Evolutionary conservation across 2,797 vertebrate species (phyloP), one percentile per base, ranked within the genome.

Genomic region (Enteromius argenteus): DNA sequence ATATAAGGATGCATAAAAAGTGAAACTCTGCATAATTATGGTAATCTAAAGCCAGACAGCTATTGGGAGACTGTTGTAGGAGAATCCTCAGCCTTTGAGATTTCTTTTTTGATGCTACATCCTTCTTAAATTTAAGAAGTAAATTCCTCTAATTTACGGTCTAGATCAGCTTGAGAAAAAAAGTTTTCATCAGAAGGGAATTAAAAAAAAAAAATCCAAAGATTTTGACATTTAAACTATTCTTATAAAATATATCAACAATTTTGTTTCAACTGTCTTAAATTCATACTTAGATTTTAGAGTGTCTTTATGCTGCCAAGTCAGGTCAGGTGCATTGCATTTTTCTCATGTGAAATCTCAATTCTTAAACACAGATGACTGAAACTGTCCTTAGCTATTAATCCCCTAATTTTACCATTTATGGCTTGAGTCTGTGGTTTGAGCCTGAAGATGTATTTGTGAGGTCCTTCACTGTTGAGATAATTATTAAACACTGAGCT

Each of bases 381-480:
- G 42, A 79, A 49, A 79, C 77, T 49, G 62, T 49, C 62, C 27
- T 66, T 46, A 1, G 0, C 19, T 13, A 11, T 51, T 67, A 66
- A 67, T 79, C 77, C 14, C 11, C 8, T 79, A n/a, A 66, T 79
- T 49, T 79, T 0, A 30, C 77, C 77, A 67, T 79, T n/a, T 79
- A 79, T 17, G 77, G 19, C 30, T 66, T 0, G 19, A 5, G 13
- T 79, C 62, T n/a, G 42, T n/a, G 42, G 3, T 67, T 19, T 51
- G 44, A 79, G 62, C 27, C 77, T 79, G 39, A 79, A 66, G 44
- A 79, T 79, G 60, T 19, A 21, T 79, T 66, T n/a, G 60, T 67
- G 62, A 79, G 42, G 21, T 79, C 62, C 21, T 49, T 51, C 23
- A 4, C 19, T 67, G 62, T 32, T 51, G 30, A 37, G 17, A 79